Evolutionary conservation across 2,113 vertebrate genomes (phyloP).

Genomic region (Halcyon senegalensis): DNA sequence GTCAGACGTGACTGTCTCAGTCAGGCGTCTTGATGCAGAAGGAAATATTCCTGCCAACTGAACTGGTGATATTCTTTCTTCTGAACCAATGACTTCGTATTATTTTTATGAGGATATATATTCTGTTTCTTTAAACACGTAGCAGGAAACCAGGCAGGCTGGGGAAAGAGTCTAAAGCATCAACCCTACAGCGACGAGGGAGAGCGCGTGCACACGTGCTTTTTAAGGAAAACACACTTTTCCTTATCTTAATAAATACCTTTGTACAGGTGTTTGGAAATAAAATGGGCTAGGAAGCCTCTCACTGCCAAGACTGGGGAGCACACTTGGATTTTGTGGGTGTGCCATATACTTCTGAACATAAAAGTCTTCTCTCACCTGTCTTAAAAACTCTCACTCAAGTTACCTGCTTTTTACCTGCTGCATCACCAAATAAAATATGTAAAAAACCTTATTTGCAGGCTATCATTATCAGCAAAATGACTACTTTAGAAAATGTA

Average conservation of each 20-base stretch:
- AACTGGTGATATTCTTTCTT: neutral
- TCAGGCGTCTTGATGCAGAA: neutral
- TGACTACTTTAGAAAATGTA: neutral
- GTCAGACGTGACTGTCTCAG: neutral
- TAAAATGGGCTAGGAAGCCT: neutral
- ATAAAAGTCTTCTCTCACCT: neutral
- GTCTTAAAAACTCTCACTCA: neutral
- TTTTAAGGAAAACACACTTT: neutral
- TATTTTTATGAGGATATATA: constrained; percentile 32
- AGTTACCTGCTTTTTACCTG: neutral
- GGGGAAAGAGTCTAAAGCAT: neutral
- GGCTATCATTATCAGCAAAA: neutral
- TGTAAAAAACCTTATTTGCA: neutral
- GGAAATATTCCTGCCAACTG: neutral
- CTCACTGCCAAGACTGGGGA: neutral
- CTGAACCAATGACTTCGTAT: neutral
- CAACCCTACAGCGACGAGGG: neutral
- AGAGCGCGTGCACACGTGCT: fast-evolving
- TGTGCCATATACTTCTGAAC: neutral
- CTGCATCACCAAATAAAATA: neutral
- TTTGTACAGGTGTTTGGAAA: neutral
- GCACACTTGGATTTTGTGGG: neutral
- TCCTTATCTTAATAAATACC: neutral
- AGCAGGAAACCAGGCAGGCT: constrained; percentile 61
- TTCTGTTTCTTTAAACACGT: constrained; percentile 28